phyloP scores from a whole-genome alignment of 2,888 invertebrate genomes.

The Tetrapedia diversipes region DNA sequence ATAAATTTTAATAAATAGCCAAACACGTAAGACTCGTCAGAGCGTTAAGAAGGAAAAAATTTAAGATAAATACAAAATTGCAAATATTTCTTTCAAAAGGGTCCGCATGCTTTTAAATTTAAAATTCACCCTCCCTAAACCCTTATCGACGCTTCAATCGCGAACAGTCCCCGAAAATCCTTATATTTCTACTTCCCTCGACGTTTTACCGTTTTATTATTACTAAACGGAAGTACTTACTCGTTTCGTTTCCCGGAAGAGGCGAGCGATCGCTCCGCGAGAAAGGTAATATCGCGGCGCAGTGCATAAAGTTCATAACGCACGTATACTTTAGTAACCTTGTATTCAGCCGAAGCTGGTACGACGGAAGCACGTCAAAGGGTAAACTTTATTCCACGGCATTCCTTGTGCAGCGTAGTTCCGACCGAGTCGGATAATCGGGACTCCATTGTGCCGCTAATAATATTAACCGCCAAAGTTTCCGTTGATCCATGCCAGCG shows the following conservation, averaged over 20 bases:
- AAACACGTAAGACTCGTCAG: too few relatives aligned
- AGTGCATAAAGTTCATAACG: constrained; percentile 46
- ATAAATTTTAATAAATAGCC: too few relatives aligned
- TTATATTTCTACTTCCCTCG: not conserved
- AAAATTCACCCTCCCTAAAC: too few relatives aligned
- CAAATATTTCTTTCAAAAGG: too few relatives aligned
- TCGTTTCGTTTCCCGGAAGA: not conserved
- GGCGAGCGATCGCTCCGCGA: constrained; percentile 25
- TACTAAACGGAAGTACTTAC: not conserved
- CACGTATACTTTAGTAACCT: constrained; percentile 48
- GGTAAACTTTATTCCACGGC: constrained; percentile 54
- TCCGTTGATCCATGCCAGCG: constrained; percentile 19
- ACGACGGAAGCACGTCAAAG: constrained; percentile 51
- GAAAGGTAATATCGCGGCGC: constrained; percentile 33
- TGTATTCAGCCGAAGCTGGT: constrained; percentile 36
- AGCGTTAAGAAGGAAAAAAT: too few relatives aligned
- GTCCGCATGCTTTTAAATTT: too few relatives aligned
- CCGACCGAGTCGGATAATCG: constrained; percentile 53
- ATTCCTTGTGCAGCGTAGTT: constrained; percentile 49
- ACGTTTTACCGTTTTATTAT: not conserved
- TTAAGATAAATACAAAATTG: too few relatives aligned
- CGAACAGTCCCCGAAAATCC: too few relatives aligned
- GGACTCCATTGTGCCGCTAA: constrained; percentile 54
- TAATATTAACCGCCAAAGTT: constrained; percentile 41
- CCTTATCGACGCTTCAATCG: too few relatives aligned